Base-by-base conservation (phyloP, 2,888 invertebrate species). In the Psylliodes chrysocephalus region DNA sequence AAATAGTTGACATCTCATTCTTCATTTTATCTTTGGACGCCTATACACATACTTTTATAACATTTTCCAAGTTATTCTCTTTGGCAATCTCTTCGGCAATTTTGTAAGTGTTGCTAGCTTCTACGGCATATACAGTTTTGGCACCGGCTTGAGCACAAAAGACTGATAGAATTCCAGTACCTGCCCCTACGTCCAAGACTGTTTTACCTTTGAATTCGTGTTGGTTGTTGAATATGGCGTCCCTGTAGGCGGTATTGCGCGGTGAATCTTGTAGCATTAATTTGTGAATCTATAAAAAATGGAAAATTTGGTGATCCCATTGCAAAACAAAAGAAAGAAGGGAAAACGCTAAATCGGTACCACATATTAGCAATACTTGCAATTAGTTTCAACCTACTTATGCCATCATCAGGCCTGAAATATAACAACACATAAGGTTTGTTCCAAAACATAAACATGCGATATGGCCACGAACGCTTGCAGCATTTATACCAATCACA, bases 121-220 rank as follows among this genome's bases (percentile, higher is more conserved):
- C 94, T 0, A 95, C 88, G 6, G 94, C 93, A 80, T 90, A 94
- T 0, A 95, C 95, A 80, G 90, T 90, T 61, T 87, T 88, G 3
- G 96, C 96, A n/a, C 96, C 96, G 25, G 94, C 95, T 82, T 90
- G 86, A 0, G 94, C 96, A 81, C 94, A 94, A 82, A 95, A 94
- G 75, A 96, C 84, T 1, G 96, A 95, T 19, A 98, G 83, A 72
- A 98, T 93, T 19, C 96, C 94, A 14, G 93, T 92, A 1, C 94
- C 94, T 65, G 93, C 91, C 1, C 94, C 94, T 54, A 94, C 90
- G 83, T 94, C 95, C 84, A 96, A 85, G 0, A 96, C 92, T 56
- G 89, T 80, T 85, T 94, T 96, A 64, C 89, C 90, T 75, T 87
- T 84, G 73, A 97, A 92, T 59, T 88, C 80, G 1, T 86, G 82